Evolutionary conservation across 1,140 invertebrate species (phyloP).

Genomic region (Pteromalus puparum): DNA sequence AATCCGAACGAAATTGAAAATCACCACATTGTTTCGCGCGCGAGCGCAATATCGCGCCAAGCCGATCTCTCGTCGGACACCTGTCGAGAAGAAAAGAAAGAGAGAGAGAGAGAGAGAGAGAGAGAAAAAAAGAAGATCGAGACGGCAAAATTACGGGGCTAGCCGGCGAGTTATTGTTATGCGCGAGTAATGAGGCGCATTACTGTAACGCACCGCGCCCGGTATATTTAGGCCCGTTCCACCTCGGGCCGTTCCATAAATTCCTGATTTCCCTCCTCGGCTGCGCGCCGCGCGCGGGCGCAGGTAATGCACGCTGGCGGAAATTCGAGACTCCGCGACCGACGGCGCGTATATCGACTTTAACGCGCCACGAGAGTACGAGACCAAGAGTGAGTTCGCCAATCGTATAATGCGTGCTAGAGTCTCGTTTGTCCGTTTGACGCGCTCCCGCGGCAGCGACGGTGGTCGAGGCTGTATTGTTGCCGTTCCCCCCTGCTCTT

Average conservation of each 20-base stretch:
- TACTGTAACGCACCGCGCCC: constrained; percentile 59
- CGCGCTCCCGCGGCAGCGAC: not conserved
- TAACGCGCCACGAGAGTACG: constrained; percentile 57
- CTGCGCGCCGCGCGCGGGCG: too few species aligned
- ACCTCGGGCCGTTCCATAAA: constrained; percentile 64
- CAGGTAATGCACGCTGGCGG: constrained; percentile 54
- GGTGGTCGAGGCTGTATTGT: not conserved
- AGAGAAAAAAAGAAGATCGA: constrained; percentile 20
- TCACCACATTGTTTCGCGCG: not conserved
- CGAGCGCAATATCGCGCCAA: too few species aligned
- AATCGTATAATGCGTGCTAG: constrained; percentile 41
- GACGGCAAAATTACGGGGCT: constrained; percentile 59
- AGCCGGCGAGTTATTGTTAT: constrained; percentile 62
- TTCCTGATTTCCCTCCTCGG: constrained; percentile 60
- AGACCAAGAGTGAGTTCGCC: constrained; percentile 36
- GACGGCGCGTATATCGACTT: constrained; percentile 61
- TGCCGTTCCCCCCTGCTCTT: not conserved
- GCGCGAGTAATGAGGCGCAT: constrained; percentile 68
- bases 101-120: not conserved
- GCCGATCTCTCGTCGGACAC: not conserved
- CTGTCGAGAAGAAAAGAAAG: not conserved
- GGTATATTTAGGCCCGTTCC: constrained; percentile 63
- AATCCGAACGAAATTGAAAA: not conserved
- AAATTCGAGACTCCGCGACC: constrained; percentile 65
- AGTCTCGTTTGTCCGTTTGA: constrained; percentile 36